phyloP scores from a whole-genome alignment of 2,113 vertebrate species.

The Rynchops niger region DNA sequence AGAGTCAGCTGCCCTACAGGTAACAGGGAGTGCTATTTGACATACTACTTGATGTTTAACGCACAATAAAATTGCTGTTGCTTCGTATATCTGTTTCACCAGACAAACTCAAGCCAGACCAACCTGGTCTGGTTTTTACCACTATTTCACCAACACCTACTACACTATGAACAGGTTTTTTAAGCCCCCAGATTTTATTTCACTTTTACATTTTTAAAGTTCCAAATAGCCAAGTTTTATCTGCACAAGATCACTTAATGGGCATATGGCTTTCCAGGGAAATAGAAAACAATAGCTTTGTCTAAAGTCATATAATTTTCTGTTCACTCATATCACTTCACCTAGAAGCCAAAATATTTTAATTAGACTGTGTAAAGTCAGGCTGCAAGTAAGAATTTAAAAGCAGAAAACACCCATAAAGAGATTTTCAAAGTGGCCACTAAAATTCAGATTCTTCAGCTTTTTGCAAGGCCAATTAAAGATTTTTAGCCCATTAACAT shows the following conservation, averaged over 20 bases:
- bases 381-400: background rate
- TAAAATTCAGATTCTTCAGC: background rate
- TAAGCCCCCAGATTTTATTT: background rate
- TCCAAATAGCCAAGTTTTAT: background rate
- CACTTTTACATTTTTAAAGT: background rate
- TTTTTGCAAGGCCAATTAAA: background rate
- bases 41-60: slow-evolving; percentile 10
- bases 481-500: background rate
- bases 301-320: background rate
- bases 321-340: background rate
- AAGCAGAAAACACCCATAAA: background rate
- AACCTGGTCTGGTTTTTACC: too few relatives aligned
- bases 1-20: background rate
- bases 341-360: background rate
- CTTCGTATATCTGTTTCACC: slow-evolving; percentile 3
- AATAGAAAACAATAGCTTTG: background rate
- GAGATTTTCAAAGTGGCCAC: background rate
- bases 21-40: slow-evolving; percentile 40
- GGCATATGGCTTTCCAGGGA: background rate
- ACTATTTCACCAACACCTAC: background rate
- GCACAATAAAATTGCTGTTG: slow-evolving; percentile 21
- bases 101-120: background rate
- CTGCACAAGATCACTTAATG: background rate
- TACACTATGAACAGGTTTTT: background rate
- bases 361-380: background rate